Evolutionary conservation across 2,888 invertebrate genomes (phyloP), one percentile per base, ranked within the genome.

Genomic region (Ceratothoa steindachneri): DNA sequence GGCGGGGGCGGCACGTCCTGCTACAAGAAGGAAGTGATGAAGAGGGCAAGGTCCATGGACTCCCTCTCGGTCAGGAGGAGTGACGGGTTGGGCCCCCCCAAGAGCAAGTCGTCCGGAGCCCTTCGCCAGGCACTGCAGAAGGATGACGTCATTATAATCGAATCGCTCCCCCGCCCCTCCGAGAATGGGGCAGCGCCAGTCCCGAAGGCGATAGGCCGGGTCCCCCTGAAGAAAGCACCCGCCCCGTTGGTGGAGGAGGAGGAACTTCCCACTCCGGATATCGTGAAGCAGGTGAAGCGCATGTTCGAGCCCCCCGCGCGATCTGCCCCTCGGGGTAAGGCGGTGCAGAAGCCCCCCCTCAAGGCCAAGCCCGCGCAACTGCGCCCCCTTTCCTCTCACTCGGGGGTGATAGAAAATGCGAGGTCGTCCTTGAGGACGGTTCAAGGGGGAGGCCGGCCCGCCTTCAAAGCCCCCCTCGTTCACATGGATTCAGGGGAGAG

Each of bases 221-320:
- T 22, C 22, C 30, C 5, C 29, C 29, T 12, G 31, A 31, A 64
- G 29, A 53, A 69, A 1, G 41, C 71, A 5, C 30, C 67, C 30
- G 55, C 72, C 31, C 72, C 53, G 22, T 5, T 67, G 30, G 30
- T n/a, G 2, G 76, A 89, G 81, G 91, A 90, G 80, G 89, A 89
- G 15, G 93, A 93, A 82, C 87, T 93, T 67, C 95, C 95, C 1
- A 94, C 95, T 22, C 91, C 91, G 0, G 95, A 95, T 86, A 89
- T 94, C 80, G 95, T 95, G 75, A 92, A 92, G 82, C 90, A 93
- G 77, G 91, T 93, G 15, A 88, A 93, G 78, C 89, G 90, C 82
- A 90, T 93, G 82, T 95, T 95, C 85, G 95, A 95, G 84, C 87
- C 73, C 86, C 12, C 51, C 7, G 64, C 60, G 22, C 51, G 71